Conservation (phyloP, 2,113 vertebrate species). For the Lasiurus borealis region DNA sequence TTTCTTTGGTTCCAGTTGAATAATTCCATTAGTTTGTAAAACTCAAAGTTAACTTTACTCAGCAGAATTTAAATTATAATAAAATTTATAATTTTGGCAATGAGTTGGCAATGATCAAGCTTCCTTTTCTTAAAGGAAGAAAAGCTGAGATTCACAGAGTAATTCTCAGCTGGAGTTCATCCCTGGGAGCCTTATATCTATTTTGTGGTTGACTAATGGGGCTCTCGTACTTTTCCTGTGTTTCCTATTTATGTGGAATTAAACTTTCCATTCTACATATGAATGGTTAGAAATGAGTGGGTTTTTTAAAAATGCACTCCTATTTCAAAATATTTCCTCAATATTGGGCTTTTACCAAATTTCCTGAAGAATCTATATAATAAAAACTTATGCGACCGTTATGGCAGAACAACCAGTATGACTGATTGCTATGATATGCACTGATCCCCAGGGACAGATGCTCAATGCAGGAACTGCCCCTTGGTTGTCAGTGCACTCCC, state of each 20-base stretch:
- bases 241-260: slow-evolving; percentile 1
- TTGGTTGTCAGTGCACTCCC: too few species aligned
- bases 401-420: too few species aligned
- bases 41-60: slow-evolving; percentile 48
- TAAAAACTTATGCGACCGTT: too few species aligned
- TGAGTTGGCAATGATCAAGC: not conserved
- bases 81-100: slow-evolving; percentile 6
- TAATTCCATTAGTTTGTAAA: not conserved
- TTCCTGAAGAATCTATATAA: not conserved
- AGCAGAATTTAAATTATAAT: slow-evolving; percentile 31
- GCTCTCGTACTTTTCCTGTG: not conserved
- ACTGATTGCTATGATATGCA: too few species aligned
- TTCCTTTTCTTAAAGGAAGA: slow-evolving; percentile 1
- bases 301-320: not conserved
- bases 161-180: not conserved
- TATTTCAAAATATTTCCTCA: slow-evolving; percentile 57
- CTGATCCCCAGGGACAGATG: too few species aligned
- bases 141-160: not conserved
- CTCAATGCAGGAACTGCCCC: too few species aligned
- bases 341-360: slow-evolving; percentile 11
- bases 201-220: not conserved
- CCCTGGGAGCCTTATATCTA: not conserved
- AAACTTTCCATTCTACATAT: slow-evolving; percentile 15
- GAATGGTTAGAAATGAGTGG: not conserved
- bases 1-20: not conserved